phyloP scores from a whole-genome alignment of 37 sponge, comb jelly and placozoan genomes.

The Chondrosia reniformis region DNA sequence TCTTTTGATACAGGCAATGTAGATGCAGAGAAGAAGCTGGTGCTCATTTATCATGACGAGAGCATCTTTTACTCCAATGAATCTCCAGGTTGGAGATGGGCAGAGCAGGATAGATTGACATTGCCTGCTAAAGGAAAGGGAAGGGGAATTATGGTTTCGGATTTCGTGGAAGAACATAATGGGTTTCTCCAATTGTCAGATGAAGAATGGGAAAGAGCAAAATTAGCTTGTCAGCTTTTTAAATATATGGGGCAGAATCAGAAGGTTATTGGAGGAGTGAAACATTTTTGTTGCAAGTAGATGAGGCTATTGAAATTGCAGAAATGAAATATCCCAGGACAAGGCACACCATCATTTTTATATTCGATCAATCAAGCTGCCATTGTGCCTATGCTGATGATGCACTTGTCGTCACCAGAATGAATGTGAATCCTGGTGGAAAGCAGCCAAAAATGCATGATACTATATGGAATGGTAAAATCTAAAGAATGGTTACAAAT shows the following conservation, averaged over 20 bases:
- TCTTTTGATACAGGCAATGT: too few species aligned
- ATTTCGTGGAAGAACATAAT: neutral
- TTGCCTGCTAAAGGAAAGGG: neutral
- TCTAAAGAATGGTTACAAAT: neutral
- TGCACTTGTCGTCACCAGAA: neutral
- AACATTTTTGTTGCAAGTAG: neutral
- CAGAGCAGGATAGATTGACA: neutral
- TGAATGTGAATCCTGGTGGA: neutral
- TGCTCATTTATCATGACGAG: neutral
- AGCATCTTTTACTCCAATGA: constrained; percentile 11
- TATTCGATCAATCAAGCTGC: neutral
- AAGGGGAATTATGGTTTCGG: neutral
- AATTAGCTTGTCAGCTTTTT: neutral
- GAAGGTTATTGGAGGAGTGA: neutral
- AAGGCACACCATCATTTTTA: neutral
- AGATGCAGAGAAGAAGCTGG: too few species aligned
- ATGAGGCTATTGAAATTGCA: neutral
- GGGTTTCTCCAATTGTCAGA: neutral
- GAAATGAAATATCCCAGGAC: neutral
- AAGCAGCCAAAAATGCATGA: neutral
- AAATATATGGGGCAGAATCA: too few species aligned
- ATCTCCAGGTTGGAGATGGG: neutral
- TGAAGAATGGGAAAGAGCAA: neutral
- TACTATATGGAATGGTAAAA: neutral
- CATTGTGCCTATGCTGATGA: neutral